Base-by-base conservation (phyloP, 2,113 vertebrate genomes). In the Micromys minutus region DNA sequence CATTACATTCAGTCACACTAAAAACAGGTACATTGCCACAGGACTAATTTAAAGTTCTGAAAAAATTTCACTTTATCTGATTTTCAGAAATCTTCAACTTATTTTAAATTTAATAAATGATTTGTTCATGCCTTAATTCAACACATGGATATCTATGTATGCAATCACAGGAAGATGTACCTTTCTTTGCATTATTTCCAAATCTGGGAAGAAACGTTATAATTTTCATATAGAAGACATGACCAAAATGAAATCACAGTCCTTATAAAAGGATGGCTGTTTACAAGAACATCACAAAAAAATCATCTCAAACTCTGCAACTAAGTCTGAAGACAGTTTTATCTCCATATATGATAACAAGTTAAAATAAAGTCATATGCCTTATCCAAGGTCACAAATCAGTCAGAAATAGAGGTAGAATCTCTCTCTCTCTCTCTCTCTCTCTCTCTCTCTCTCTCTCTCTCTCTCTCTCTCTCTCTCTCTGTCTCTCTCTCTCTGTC, bases 61-160 rank as follows among this genome's bases (percentile, higher is more conserved):
- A 89, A 96, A 91, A 7, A n/a, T 26, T 67, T 42, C 36, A 34
- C 74, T 79, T 10, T 34, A 52, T 81, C 50, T 93, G 29, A 89
- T 80, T 34, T 36, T 26, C 2, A 17, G 7, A 4, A 4, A 42
- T 42, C 50, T 84, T 89, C 47, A 17, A 1, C 26, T 71, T 47
- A 42, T 76, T 94, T 95, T 95, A 89, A 63, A 87, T 50, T 71
- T 34, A 93, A 89, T 67, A 91, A 91, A n/a, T 67, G 39, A 81
- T 59, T 91, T 92, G 31, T 79, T 91, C 8, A 19, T 50, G 22
- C 22, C 29, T 88, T 75, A 83, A 79, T 31, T 90, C 29, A 92
- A 79, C 22, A 86, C 0, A 0, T 52, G 29, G 34, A 80, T 92
- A 87, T 47, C 50, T 61, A 34, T n/a, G 13, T 71, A 29, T 72